A percentile compares a stretch with the other conserved stretches of the same genome.
Conservation (phyloP, 2,888 invertebrate genomes). For the Zaprionus bogoriensis region DNA sequence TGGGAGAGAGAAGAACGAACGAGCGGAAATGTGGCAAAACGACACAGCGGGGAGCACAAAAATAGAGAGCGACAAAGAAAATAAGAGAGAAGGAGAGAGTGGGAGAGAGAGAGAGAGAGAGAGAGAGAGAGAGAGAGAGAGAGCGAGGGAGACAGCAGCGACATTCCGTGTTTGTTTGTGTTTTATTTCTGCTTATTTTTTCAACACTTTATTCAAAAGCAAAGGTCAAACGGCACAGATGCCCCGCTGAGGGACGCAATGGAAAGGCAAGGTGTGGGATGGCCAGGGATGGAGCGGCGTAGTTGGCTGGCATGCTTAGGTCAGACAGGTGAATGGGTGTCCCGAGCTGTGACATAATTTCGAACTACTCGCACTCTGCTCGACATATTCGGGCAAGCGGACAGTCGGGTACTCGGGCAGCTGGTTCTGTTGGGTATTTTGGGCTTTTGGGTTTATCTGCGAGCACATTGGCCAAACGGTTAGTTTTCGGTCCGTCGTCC, state of each 20-base stretch:
- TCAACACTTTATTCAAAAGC: conserved; percentile 53
- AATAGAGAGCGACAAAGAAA: background rate
- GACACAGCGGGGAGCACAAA: conserved; percentile 28
- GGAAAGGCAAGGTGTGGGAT: background rate
- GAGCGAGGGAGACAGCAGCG: conserved; percentile 9
- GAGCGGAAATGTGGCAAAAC: conserved; percentile 35
- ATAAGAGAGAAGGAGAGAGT: background rate
- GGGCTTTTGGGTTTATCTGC: conserved; percentile 43
- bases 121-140: conserved; percentile 10
- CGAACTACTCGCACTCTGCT: conserved; percentile 19
- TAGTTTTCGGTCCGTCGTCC: conserved; percentile 19
- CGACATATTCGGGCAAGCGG: background rate
- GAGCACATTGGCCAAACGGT: conserved; percentile 42
- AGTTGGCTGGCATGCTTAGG: conserved; percentile 25
- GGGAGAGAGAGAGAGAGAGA: conserved; percentile 4
- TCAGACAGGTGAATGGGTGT: conserved; percentile 40
- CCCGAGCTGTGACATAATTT: conserved; percentile 52
- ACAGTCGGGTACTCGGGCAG: background rate
- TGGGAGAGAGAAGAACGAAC: conserved; percentile 14
- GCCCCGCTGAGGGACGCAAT: conserved; percentile 16
- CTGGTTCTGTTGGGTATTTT: too few species aligned
- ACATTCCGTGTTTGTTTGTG: conserved; percentile 33
- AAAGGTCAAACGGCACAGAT: conserved; percentile 51
- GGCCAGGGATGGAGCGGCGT: conserved; percentile 3
- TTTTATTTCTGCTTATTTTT: conserved; percentile 23